These are phyloP conservation scores for Monopterus albus DNA, from an alignment of 2,113 vertebrate genomes.

Conservation along the genomic window DNA sequence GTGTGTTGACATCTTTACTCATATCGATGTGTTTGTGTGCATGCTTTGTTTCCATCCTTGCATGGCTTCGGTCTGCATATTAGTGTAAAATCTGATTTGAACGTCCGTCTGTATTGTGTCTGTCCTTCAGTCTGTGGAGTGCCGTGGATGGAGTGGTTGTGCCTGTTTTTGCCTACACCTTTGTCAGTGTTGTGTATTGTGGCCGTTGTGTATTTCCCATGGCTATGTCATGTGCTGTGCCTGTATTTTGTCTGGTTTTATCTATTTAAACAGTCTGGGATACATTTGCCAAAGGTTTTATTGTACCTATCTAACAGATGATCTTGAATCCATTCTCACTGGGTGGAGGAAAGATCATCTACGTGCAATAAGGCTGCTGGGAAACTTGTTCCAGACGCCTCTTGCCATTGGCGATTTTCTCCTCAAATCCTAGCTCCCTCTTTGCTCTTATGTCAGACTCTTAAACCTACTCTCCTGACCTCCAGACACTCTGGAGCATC, in stretches of 20 bases:
- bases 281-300: constrained; percentile 66
- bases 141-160: constrained; percentile 38
- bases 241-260: constrained; percentile 67
- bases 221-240: constrained; percentile 60
- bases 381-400: constrained; percentile 68
- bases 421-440: constrained; percentile 62
- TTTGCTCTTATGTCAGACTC: constrained; percentile 57
- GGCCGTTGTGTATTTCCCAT: constrained; percentile 46
- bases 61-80: constrained; percentile 58
- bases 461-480: constrained; percentile 54
- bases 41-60: constrained; percentile 58
- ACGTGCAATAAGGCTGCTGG: constrained; percentile 70
- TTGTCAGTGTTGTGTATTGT: constrained; percentile 63
- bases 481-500: constrained; percentile 64
- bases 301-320: constrained; percentile 66
- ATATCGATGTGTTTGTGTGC: constrained; percentile 60
- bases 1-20: constrained; percentile 31
- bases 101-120: constrained; percentile 32
- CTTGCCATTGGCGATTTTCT: constrained; percentile 65
- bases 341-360: constrained; percentile 73
- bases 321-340: constrained; percentile 63
- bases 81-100: constrained; percentile 21
- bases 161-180: constrained; percentile 40
- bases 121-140: constrained; percentile 7
- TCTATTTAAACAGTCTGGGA: constrained; percentile 70